Conservation (phyloP, 2,888 invertebrate species). For the Andrena marginata region DNA sequence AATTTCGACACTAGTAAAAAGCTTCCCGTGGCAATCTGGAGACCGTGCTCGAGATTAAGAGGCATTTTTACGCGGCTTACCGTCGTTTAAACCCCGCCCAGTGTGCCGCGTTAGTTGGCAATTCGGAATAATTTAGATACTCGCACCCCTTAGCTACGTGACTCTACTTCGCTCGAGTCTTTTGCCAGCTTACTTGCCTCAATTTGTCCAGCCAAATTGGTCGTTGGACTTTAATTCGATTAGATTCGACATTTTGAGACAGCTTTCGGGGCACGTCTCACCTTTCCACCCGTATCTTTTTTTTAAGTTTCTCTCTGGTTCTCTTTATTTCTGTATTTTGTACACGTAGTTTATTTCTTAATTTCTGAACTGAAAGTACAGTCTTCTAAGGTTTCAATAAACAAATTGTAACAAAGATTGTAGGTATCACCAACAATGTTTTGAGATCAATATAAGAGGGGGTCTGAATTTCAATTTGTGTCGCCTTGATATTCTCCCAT, state of each 20-base stretch:
- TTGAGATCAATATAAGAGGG: not conserved
- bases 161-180: not conserved
- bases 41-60: conserved; percentile 53
- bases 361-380: too few relatives aligned
- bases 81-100: conserved; percentile 16
- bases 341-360: not conserved
- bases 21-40: conserved; percentile 48
- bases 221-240: conserved; percentile 37
- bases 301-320: not conserved
- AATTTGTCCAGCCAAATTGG: conserved; percentile 12
- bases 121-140: conserved; percentile 59
- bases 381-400: too few relatives aligned
- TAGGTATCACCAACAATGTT: too few relatives aligned
- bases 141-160: conserved; percentile 14
- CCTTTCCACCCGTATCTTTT: not conserved
- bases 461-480: not conserved
- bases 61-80: conserved; percentile 52
- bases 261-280: not conserved
- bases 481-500: not conserved
- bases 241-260: not conserved
- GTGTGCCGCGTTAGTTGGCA: conserved; percentile 37
- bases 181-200: conserved; percentile 11
- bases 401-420: too few relatives aligned
- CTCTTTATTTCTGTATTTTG: not conserved
- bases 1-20: conserved; percentile 48